Percentiles rank a stretch among this genome's conserved stretches.
These are phyloP conservation scores for Andricus grossulariae DNA, from an alignment of 1,140 invertebrate genomes.

Conservation along the genomic window DNA sequence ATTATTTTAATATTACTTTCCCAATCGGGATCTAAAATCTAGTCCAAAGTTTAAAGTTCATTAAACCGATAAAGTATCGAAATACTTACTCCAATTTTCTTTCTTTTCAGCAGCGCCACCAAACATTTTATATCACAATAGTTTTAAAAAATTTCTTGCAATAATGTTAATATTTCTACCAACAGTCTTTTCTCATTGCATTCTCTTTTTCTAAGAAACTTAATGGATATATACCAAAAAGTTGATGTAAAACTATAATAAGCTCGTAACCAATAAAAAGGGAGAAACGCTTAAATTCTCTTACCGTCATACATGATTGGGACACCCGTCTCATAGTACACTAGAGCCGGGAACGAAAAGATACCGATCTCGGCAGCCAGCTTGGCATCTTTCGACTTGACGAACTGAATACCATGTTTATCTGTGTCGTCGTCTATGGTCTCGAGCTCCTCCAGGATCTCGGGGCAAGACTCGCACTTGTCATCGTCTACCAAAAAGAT, in stretches of 20 bases:
- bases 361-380: constrained; percentile 93
- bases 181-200: too few species aligned
- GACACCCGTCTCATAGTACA: constrained; percentile 94
- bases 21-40: too few species aligned
- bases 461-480: constrained; percentile 87
- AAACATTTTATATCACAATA: too few species aligned
- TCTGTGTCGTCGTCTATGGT: constrained; percentile 96
- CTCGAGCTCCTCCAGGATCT: constrained; percentile 91
- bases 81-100: too few species aligned
- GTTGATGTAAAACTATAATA: not conserved
- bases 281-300: constrained; percentile 52
- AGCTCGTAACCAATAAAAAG: not conserved
- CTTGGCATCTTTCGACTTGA: constrained; percentile 93
- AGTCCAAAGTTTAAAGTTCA: too few species aligned
- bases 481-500: constrained; percentile 83
- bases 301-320: constrained; percentile 97
- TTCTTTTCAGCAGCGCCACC: too few species aligned
- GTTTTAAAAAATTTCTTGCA: too few species aligned
- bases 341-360: constrained; percentile 91
- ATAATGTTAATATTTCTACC: too few species aligned
- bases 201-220: too few species aligned
- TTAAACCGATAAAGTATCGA: too few species aligned
- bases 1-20: too few species aligned
- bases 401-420: constrained; percentile 94
- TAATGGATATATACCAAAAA: not conserved